Percentiles rank a stretch among this genome's conserved stretches.
Conservation (phyloP, 1,140 invertebrate genomes). For the Pteromalus puparum region DNA sequence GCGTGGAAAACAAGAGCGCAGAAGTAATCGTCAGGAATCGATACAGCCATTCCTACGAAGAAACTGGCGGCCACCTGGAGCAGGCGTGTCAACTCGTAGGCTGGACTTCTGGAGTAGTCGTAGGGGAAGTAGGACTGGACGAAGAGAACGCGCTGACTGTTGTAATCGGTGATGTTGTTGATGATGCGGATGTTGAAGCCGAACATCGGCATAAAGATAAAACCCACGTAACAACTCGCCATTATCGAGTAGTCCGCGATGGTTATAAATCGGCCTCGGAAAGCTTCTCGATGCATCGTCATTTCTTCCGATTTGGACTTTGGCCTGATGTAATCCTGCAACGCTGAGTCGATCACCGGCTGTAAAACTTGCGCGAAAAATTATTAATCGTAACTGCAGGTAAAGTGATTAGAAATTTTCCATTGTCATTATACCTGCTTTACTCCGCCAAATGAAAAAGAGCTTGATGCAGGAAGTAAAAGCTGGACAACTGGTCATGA, state of each 20-base stretch:
- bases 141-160: not conserved
- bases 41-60: constrained; percentile 10
- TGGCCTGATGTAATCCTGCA: not conserved
- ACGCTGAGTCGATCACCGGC: not conserved
- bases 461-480: constrained; percentile 1
- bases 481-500: not conserved
- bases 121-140: constrained; percentile 15
- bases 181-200: not conserved
- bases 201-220: not conserved
- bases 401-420: no score
- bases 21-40: constrained; percentile 19
- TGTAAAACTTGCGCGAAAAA: constrained; percentile 1
- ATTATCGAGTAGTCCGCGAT: not conserved
- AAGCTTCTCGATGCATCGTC: not conserved
- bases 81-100: not conserved
- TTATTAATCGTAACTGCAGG: no score
- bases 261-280: not conserved
- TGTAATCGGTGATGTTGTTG: constrained; percentile 23
- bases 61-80: not conserved
- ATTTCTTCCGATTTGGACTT: not conserved
- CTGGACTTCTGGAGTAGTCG: constrained; percentile 2
- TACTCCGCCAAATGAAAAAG: not conserved
- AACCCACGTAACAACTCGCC: not conserved
- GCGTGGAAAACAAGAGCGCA: not conserved
- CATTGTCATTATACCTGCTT: not conserved